Conservation (phyloP, 2,113 vertebrate genomes). For the Sinocyclocheilus anshuiensis region DNA sequence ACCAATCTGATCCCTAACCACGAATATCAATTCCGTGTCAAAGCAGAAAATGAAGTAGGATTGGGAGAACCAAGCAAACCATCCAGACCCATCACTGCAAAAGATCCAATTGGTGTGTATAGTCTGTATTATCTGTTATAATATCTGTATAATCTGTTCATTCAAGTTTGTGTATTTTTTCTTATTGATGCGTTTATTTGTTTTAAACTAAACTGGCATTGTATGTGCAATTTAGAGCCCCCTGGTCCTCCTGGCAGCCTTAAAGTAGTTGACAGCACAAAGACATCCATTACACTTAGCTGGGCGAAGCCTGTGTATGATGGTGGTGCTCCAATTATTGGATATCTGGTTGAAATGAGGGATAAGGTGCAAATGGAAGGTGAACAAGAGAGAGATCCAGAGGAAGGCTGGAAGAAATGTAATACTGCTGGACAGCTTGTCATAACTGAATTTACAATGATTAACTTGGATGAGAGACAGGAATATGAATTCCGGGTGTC, state of each 20-base stretch:
- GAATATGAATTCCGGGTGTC: constrained; percentile 96
- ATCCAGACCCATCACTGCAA: constrained; percentile 90
- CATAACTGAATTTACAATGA: constrained; percentile 89
- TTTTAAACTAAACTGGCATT: not conserved
- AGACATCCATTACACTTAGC: constrained; percentile 85
- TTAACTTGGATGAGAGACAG: constrained; percentile 88
- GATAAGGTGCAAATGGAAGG: constrained; percentile 82
- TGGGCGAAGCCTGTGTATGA: constrained; percentile 97
- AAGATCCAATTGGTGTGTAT: constrained; percentile 93
- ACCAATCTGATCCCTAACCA: constrained; percentile 92
- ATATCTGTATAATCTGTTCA: not conserved
- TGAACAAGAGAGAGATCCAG: constrained; percentile 75
- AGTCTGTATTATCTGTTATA: not conserved
- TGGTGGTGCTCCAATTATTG: constrained; percentile 93
- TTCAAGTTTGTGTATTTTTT: not conserved
- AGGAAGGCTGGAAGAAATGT: constrained; percentile 93
- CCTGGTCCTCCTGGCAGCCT: constrained; percentile 91
- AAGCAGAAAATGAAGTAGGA: constrained; percentile 96
- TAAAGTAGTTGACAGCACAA: constrained; percentile 94
- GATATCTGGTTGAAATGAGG: constrained; percentile 91
- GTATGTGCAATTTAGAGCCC: constrained; percentile 80
- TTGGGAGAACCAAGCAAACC: constrained; percentile 95
- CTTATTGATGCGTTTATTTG: constrained; percentile 14
- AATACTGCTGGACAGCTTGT: constrained; percentile 89
- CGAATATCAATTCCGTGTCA: constrained; percentile 98